Evolutionary conservation across 2,888 invertebrate genomes (phyloP).

Genomic region (Dolichopus griseipennis): DNA sequence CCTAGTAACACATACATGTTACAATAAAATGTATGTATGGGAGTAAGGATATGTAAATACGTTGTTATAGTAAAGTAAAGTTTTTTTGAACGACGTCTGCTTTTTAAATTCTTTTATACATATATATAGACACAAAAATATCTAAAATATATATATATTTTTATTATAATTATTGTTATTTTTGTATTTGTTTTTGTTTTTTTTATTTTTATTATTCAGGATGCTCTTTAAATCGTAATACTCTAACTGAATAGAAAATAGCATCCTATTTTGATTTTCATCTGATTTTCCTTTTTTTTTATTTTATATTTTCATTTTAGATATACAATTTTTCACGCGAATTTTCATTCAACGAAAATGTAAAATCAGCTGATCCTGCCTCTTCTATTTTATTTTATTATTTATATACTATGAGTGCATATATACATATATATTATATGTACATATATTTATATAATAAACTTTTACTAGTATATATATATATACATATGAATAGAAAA

Average conservation of each 20-base stretch:
- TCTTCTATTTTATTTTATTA: neutral
- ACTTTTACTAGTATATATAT: neutral
- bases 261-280: slow-evolving; percentile 3
- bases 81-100: neutral
- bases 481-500: neutral
- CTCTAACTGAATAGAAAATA: slow-evolving; percentile 8
- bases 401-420: neutral
- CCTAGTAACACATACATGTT: neutral
- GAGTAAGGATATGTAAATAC: too few relatives aligned
- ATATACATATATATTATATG: neutral
- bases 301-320: neutral
- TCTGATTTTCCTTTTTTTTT: too few relatives aligned
- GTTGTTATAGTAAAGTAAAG: neutral
- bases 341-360: neutral
- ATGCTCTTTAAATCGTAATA: neutral
- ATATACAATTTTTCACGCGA: neutral
- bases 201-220: neutral
- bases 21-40: neutral
- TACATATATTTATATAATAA: neutral
- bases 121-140: too few relatives aligned
- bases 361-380: neutral
- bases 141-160: too few relatives aligned
- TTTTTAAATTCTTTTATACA: neutral
- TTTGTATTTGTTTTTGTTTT: neutral
- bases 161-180: neutral